Conservation (phyloP, 2,113 vertebrate species). For the Heterotis niloticus region DNA sequence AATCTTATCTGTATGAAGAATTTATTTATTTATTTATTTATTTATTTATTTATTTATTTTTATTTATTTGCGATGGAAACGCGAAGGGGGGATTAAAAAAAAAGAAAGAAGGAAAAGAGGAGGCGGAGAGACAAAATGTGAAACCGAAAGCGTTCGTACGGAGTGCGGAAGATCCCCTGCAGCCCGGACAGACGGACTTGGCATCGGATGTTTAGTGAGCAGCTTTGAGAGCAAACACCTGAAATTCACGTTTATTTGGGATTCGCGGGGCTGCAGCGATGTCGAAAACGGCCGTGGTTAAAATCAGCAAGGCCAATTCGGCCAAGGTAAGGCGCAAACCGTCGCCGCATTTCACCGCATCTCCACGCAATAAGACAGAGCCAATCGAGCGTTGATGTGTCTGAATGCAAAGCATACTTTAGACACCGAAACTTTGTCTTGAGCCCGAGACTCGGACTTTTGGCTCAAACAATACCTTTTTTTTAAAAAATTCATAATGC, state of each 20-base stretch:
- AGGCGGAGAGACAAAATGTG: not conserved
- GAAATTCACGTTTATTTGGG: not conserved
- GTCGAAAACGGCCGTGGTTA: constrained; percentile 21
- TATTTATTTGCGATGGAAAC: no score
- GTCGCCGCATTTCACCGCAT: not conserved
- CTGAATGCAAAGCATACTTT: no score
- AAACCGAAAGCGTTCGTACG: constrained; percentile 11
- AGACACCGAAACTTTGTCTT: no score
- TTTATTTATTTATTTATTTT: no score
- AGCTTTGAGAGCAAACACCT: not conserved
- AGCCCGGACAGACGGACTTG: not conserved
- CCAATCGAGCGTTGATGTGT: no score
- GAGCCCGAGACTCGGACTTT: no score
- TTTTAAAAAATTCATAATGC: no score
- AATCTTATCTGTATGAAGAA: no score
- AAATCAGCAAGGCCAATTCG: constrained; percentile 18
- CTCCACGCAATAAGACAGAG: no score
- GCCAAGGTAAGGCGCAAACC: constrained; percentile 6
- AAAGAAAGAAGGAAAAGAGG: not conserved
- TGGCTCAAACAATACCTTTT: no score
- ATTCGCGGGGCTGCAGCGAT: not conserved
- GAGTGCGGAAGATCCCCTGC: not conserved
- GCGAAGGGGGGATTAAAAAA: no score
- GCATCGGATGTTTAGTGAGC: not conserved
- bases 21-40: no score